Evolutionary conservation across 2,797 vertebrate genomes (phyloP), one percentile per base, ranked within the genome.

Genomic region (Poecilia wingei): DNA sequence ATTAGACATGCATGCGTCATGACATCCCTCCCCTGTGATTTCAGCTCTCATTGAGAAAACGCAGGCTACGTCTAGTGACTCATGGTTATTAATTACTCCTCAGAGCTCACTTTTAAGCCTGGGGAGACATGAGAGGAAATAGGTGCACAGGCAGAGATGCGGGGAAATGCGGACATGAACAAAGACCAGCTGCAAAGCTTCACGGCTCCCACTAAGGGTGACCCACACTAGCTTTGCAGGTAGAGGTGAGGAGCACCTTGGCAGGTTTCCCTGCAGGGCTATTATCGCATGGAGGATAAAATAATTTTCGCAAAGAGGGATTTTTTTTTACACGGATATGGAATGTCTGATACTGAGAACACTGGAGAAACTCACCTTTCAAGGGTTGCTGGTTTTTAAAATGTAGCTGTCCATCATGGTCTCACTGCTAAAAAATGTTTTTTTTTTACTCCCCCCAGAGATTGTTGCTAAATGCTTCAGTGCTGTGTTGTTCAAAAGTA

Each of bases 41-140:
- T 92, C 86, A 72, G 86, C 88, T 94, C 89, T 89, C 87, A 90
- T 91, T 79, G 79, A 91, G 88, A 92, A 92, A 92, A 91, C 78
- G 87, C 69, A 33, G 75, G 83, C 87, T 79, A 86, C 82, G 79
- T 94, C 93, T 88, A 89, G 79, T 71, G 82, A 87, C 88, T 86
- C 78, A 83, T 80, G 91, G 83, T 94, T 91, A 93, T 94, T 95
- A 94, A 94, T 95, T 93, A 92, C 89, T 92, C 84, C 89, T 91
- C 83, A 22, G 85, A 89, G 88, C 91, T 91, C 77, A 78, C 82
- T 84, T 91, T 90, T 92, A 94, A 92, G 87, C 87, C 78, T 80
- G 13, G 75, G 75, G 89, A 86, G 82, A 74, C 41, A 18, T 80
- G 72, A 76, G 84, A 84, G 57, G 80, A 87, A 80, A 82, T 36